Conservation (phyloP, 2,888 invertebrate species). For the Morpho achilles region DNA sequence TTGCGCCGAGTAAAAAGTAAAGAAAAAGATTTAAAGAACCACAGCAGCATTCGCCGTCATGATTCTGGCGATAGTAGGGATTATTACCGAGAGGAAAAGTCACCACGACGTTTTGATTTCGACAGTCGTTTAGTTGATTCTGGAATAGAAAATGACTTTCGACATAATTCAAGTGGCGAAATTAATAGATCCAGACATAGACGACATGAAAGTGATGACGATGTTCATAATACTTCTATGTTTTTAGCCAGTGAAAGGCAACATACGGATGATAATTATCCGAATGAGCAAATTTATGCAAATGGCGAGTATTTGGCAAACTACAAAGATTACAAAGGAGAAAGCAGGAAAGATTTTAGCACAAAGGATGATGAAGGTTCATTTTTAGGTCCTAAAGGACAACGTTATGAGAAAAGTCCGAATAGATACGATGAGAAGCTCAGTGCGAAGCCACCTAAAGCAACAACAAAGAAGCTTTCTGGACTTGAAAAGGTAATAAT, state of each 20-base stretch:
- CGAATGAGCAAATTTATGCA: conserved; percentile 68
- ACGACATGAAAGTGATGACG: conserved; percentile 83
- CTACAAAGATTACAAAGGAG: conserved; percentile 54
- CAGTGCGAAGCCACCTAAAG: conserved; percentile 79
- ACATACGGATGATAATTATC: conserved; percentile 83
- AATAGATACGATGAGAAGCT: conserved; percentile 71
- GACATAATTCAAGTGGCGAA: conserved; percentile 83
- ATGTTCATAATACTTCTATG: conserved; percentile 82
- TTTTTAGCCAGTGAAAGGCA: conserved; percentile 86
- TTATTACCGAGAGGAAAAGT: conserved; percentile 62
- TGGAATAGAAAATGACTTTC: conserved; percentile 89
- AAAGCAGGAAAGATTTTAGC: conserved; percentile 57
- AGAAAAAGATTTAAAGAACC: conserved; percentile 51
- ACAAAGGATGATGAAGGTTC: conserved; percentile 82
- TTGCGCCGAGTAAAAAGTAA: conserved; percentile 80
- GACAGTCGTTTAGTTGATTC: conserved; percentile 86
- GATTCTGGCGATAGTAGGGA: conserved; percentile 74
- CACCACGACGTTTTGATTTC: conserved; percentile 67
- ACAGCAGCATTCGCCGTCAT: conserved; percentile 60
- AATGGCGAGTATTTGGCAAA: conserved; percentile 63
- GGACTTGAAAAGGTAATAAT: conserved; percentile 83
- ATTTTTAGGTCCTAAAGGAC: conserved; percentile 81
- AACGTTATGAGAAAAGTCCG: conserved; percentile 78
- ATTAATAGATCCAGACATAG: conserved; percentile 53
- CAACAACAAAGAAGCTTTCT: conserved; percentile 81